Evolutionary conservation across 2,797 vertebrate genomes (phyloP).

Genomic region (Neosalanx taihuensis): DNA sequence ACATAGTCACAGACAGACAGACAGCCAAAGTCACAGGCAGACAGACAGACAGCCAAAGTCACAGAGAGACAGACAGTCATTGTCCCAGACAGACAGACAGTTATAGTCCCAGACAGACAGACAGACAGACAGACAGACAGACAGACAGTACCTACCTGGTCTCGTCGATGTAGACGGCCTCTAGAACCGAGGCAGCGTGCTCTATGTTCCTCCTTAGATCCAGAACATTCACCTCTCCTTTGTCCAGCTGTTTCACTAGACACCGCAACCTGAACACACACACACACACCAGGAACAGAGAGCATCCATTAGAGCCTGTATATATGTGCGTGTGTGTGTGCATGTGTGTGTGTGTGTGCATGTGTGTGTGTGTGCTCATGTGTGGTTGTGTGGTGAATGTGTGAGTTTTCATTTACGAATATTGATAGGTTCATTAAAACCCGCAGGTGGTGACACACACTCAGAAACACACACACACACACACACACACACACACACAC

Average conservation of each 20-base stretch:
- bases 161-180: constrained; percentile 95
- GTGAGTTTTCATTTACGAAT: too few species aligned
- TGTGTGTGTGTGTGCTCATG: background rate
- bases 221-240: constrained; percentile 85
- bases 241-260: constrained; percentile 93
- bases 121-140: background rate
- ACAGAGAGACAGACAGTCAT: too few species aligned
- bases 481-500: too few species aligned
- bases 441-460: too few species aligned
- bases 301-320: background rate
- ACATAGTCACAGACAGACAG: too few species aligned
- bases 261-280: constrained; percentile 82
- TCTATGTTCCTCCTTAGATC: constrained; percentile 95
- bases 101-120: too few species aligned
- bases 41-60: background rate
- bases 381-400: background rate
- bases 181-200: constrained; percentile 91
- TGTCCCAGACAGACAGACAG: too few species aligned
- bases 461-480: too few species aligned
- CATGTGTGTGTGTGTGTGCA: background rate
- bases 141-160: constrained; percentile 76
- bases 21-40: too few species aligned
- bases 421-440: too few species aligned
- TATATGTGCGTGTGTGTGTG: constrained; percentile 8
- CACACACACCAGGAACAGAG: background rate